Evolutionary conservation across 1,140 invertebrate species (phyloP).

Genomic region (Pachyrhynchus sulphureomaculatus): DNA sequence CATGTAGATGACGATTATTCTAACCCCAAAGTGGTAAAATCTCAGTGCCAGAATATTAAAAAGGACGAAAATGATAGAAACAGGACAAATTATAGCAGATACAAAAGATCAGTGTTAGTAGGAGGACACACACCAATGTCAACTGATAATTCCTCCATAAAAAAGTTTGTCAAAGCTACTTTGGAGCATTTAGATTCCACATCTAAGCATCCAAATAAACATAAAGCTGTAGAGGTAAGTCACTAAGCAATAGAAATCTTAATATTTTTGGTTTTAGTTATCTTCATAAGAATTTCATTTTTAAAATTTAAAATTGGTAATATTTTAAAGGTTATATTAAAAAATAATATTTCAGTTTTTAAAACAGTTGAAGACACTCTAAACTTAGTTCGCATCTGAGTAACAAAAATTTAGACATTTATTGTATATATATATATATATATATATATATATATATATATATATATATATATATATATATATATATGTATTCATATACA

Average conservation of each 20-base stretch:
- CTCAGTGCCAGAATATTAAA: constrained; percentile 46
- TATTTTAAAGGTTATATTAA: no score
- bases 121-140: constrained; percentile 25
- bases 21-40: constrained; percentile 46
- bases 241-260: neutral
- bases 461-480: no score
- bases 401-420: no score
- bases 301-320: no score
- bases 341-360: no score
- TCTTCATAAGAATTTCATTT: no score
- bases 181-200: constrained; percentile 36
- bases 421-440: no score
- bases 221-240: constrained; percentile 31
- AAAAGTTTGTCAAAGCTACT: constrained; percentile 47
- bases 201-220: constrained; percentile 24
- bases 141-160: constrained; percentile 47
- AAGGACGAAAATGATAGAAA: constrained; percentile 40
- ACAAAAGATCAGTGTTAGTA: constrained; percentile 32
- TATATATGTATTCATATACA: no score
- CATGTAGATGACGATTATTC: constrained; percentile 44
- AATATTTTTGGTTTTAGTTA: neutral
- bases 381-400: no score
- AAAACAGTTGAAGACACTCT: no score
- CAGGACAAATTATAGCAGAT: constrained; percentile 36
- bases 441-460: no score